Evolutionary conservation across 2,797 vertebrate genomes (phyloP), one percentile per base, ranked within the genome.

Genomic region (Epinephelus coioides): DNA sequence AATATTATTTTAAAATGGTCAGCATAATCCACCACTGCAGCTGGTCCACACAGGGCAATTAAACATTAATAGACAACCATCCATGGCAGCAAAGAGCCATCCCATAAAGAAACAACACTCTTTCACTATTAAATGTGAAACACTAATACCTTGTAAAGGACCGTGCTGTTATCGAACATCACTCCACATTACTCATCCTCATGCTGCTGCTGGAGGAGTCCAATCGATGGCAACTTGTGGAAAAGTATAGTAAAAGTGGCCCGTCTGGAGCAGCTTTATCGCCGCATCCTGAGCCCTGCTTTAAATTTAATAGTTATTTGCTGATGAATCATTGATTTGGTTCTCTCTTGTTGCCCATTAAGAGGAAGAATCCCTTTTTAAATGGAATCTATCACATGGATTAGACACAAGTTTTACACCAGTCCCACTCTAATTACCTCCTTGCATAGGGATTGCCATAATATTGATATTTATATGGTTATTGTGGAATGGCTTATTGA

Each of bases 321-420:
- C 75, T 86, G 76, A 89, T 73, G 71, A 88, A 72, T 82, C 84
- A 93, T 95, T 89, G 91, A 94, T 92, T 88, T 49, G 6, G 2
- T 63, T 79, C 72, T 71, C 47, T 81, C 75, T 71, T 43, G 76
- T 82, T 27, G 44, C 79, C 73, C 76, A 87, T 92, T 85, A 89
- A 72, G 63, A 74, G 61, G 59, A 88, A 75, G 85, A 72, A 73
- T 89, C 70, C 87, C 43, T 71, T 80, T 87, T 90, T 83, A 69
- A 87, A 86, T 72, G 56, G 15, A 84, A 82, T 91, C 78, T 27
- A 82, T 90, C 30, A 40, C 50, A 81, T 88, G 67, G 81, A 85
- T 73, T 66, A 70, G 79, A 71, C 62, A 69, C 68, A 76, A 23
- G 64, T 86, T 83, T 85, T 68, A 76, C 63, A 84, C 69, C 83